Conservation (phyloP, 2,888 invertebrate species). For the Leptinotarsa juncta region DNA sequence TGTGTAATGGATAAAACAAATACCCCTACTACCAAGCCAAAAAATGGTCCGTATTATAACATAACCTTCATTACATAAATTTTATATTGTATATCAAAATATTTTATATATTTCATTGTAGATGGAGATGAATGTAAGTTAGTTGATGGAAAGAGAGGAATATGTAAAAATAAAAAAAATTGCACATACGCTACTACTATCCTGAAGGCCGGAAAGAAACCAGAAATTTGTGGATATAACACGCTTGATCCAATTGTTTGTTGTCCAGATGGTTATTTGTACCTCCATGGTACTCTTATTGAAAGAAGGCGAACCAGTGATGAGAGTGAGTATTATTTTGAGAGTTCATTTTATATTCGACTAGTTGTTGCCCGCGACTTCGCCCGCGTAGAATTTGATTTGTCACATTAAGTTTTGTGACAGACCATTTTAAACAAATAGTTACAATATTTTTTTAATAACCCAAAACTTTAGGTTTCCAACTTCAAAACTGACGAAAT, state of each 20-base stretch:
- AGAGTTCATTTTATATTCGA: too few species aligned
- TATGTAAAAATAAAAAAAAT: constrained; percentile 4
- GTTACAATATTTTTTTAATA: too few species aligned
- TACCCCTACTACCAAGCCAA: too few species aligned
- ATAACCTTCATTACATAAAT: too few species aligned
- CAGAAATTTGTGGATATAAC: constrained; percentile 18
- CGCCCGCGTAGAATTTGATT: too few species aligned
- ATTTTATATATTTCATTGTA: not conserved
- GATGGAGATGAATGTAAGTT: constrained; percentile 15
- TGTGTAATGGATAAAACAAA: too few species aligned
- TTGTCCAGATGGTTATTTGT: not conserved
- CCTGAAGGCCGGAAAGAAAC: not conserved
- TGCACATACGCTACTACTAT: constrained; percentile 19
- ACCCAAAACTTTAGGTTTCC: too few species aligned
- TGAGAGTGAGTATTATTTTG: not conserved
- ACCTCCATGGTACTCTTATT: not conserved
- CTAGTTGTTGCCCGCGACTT: too few species aligned
- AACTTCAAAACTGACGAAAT: too few species aligned
- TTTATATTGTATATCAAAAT: not conserved
- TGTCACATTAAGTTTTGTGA: too few species aligned
- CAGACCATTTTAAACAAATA: too few species aligned
- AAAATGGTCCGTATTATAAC: too few species aligned
- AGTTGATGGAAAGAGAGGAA: constrained; percentile 11
- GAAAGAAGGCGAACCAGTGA: not conserved
- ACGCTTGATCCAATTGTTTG: constrained; percentile 11